phyloP scores from a whole-genome alignment of 1,140 invertebrate genomes.

The Solenopsis fugax region DNA sequence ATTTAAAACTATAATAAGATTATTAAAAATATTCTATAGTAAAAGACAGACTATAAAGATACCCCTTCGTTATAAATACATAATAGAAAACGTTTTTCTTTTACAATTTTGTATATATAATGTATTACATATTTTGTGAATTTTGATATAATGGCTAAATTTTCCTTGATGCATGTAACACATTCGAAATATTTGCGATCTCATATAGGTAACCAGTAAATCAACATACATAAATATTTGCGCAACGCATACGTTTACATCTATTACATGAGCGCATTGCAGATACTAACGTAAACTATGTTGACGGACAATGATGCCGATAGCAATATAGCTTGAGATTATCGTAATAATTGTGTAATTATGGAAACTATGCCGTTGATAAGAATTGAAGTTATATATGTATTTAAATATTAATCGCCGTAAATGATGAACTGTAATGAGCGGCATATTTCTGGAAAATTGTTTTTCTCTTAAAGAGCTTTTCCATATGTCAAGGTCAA shows the following conservation, averaged over 20 bases:
- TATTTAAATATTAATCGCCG: conserved; percentile 9
- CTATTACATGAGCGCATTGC: background rate
- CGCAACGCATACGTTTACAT: conserved; percentile 1
- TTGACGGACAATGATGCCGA: conserved; percentile 2
- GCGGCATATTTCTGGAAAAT: background rate
- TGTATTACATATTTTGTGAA: background rate
- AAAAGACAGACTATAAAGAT: background rate
- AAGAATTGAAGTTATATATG: background rate
- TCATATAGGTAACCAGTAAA: background rate
- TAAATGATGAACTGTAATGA: background rate
- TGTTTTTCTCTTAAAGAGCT: background rate
- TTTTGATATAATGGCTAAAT: background rate
- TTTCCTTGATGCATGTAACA: background rate
- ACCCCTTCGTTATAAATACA: background rate
- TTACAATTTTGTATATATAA: background rate
- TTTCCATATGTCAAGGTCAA: background rate
- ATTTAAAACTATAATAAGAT: background rate
- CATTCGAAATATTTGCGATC: background rate
- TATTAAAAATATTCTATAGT: conserved; percentile 3
- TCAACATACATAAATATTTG: conserved; percentile 10
- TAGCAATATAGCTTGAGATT: background rate
- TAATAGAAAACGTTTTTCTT: background rate
- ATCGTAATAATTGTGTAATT: background rate
- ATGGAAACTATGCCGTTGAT: background rate
- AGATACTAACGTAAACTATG: background rate